Conservation (phyloP, 2,113 vertebrate genomes). For the Cyprinus carpio region DNA sequence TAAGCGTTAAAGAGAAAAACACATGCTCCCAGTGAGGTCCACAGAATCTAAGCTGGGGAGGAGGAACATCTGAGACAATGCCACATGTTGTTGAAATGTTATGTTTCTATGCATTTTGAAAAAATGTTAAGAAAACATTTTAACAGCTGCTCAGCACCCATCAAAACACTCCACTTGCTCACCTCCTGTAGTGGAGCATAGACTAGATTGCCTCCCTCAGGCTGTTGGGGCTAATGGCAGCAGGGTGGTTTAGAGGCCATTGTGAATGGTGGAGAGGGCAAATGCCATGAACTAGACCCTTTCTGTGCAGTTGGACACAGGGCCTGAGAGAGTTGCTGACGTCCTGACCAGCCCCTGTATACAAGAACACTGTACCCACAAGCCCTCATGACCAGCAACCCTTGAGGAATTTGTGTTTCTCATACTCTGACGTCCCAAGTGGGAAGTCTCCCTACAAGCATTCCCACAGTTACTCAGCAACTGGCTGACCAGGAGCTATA, state of each 20-base stretch:
- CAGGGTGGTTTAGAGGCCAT: background rate
- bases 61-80: conserved; percentile 58
- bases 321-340: conserved; percentile 61
- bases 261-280: background rate
- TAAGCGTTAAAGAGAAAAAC: conserved; percentile 22
- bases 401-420: conserved; percentile 62
- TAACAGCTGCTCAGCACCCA: conserved; percentile 69
- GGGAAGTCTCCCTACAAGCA: conserved; percentile 59
- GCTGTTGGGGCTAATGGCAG: background rate
- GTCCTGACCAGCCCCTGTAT: background rate
- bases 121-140: conserved; percentile 69
- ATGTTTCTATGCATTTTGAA: conserved; percentile 48
- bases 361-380: conserved; percentile 59
- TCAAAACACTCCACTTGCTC: conserved; percentile 53
- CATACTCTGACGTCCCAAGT: conserved; percentile 57
- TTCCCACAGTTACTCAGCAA: conserved; percentile 70
- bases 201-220: conserved; percentile 30
- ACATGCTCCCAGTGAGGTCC: conserved; percentile 19
- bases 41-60: background rate
- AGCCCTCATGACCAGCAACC: conserved; percentile 53
- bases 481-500: conserved; percentile 48
- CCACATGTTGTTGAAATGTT: conserved; percentile 52
- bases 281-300: conserved; percentile 15
- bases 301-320: conserved; percentile 41
- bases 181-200: conserved; percentile 54